These are phyloP conservation scores for Julus scanicus DNA, from an alignment of 2,888 invertebrate genomes.

Conservation along the genomic window DNA sequence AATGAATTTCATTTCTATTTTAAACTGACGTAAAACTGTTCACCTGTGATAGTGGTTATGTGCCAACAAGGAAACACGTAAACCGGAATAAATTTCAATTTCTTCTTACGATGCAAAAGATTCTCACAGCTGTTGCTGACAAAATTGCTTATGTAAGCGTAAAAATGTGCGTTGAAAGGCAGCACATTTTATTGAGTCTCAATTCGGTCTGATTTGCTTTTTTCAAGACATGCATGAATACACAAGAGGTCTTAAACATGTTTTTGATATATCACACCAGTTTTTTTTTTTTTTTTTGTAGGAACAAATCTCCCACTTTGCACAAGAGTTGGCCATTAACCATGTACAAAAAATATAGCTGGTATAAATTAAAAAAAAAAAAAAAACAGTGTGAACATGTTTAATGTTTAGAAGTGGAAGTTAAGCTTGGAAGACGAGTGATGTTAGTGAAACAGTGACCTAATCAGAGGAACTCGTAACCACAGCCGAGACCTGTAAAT, in stretches of 20 bases:
- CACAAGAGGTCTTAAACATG: neutral
- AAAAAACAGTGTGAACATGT: too few relatives aligned
- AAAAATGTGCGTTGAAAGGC: slow-evolving; percentile 2
- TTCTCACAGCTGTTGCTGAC: neutral
- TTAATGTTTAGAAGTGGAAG: too few relatives aligned
- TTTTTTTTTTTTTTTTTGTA: too few relatives aligned
- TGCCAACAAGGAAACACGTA: neutral
- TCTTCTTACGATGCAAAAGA: neutral
- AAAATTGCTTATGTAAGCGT: slow-evolving; percentile 30
- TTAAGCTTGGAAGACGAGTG: too few relatives aligned
- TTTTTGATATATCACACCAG: too few relatives aligned
- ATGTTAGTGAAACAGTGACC: too few relatives aligned
- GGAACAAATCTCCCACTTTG: too few relatives aligned
- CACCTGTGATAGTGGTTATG: slow-evolving; percentile 16
- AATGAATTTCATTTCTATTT: neutral
- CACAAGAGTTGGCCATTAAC: too few relatives aligned
- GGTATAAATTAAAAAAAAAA: too few relatives aligned
- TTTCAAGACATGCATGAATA: neutral
- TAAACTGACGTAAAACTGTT: neutral
- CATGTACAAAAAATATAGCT: too few relatives aligned
- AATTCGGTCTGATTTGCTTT: neutral
- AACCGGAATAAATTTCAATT: neutral
- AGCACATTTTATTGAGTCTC: slow-evolving; percentile 11
- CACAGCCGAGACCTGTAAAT: too few relatives aligned
- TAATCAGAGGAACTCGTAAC: too few relatives aligned